Conservation (phyloP, 2,888 invertebrate species). For the Scrobipalpa costella region DNA sequence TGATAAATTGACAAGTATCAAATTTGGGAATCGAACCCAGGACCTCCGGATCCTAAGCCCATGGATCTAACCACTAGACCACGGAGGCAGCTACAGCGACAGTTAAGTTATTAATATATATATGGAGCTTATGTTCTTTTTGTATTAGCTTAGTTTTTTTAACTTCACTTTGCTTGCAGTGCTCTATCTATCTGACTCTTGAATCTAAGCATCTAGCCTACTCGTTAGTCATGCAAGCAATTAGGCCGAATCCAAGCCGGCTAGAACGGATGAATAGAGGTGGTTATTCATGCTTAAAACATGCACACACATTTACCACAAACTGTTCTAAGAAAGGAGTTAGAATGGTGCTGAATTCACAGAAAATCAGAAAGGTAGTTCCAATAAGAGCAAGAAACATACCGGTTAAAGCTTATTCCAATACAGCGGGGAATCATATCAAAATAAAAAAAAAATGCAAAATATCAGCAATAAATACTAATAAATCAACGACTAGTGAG, state of each 20-base stretch:
- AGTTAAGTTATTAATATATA: too few species aligned
- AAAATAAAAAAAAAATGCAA: not conserved
- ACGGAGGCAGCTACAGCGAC: too few species aligned
- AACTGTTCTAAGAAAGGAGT: slow-evolving; percentile 28
- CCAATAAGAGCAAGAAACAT: too few species aligned
- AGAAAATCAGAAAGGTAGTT: not conserved
- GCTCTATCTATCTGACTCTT: not conserved
- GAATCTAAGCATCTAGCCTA: not conserved
- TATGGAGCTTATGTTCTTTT: too few species aligned
- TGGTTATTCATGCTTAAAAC: slow-evolving; percentile 13
- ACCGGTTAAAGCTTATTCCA: not conserved
- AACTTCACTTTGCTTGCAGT: too few species aligned
- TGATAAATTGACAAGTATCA: too few species aligned
- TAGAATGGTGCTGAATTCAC: not conserved
- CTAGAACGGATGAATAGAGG: slow-evolving; percentile 12
- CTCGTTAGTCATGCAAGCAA: slow-evolving; percentile 23
- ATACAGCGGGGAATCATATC: not conserved
- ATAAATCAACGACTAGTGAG: too few species aligned
- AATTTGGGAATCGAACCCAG: too few species aligned
- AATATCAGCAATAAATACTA: too few species aligned
- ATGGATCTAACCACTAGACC: too few species aligned
- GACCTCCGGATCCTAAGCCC: too few species aligned
- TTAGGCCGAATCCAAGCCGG: slow-evolving; percentile 16
- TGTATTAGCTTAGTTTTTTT: too few species aligned
- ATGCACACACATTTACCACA: slow-evolving; percentile 16